phyloP scores from a whole-genome alignment of 2,888 invertebrate species.

The Ophonus ardosiacus region DNA sequence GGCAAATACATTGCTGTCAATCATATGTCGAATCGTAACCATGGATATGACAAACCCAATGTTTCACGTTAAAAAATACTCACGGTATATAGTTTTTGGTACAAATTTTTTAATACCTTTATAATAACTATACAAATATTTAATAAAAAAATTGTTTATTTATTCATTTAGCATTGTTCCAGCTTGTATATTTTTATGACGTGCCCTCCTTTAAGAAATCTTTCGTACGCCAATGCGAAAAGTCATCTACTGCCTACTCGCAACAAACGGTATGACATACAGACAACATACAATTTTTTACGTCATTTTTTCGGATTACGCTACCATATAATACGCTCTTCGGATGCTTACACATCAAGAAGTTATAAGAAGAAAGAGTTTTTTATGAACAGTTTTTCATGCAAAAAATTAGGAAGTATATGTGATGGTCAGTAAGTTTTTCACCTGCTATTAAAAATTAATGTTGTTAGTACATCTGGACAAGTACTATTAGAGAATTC shows the following conservation, averaged over 20 bases:
- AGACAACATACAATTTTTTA: slow-evolving; percentile 54
- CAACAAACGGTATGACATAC: slow-evolving; percentile 63
- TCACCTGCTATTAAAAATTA: slow-evolving; percentile 36
- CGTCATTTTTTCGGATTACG: slow-evolving; percentile 34
- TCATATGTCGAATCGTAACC: no score
- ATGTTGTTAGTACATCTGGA: slow-evolving; percentile 13
- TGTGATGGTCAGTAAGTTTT: slow-evolving; percentile 45
- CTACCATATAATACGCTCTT: slow-evolving; percentile 53
- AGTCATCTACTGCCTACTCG: slow-evolving; percentile 51
- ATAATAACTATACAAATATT: no score
- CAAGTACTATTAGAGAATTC: slow-evolving; percentile 11
- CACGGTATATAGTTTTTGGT: no score
- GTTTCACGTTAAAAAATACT: no score
- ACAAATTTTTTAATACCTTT: no score
- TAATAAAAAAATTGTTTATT: no score
- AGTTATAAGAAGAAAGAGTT: slow-evolving; percentile 53
- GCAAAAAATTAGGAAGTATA: slow-evolving; percentile 54
- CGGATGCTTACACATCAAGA: slow-evolving; percentile 50
- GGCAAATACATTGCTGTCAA: no score
- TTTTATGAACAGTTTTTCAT: slow-evolving; percentile 15
- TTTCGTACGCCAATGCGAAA: slow-evolving; percentile 31
- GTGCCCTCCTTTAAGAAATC: neutral
- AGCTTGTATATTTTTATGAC: neutral
- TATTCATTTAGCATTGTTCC: neutral
- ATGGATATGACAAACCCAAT: no score